Evolutionary conservation across 2,113 vertebrate genomes (phyloP), one percentile per base, ranked within the genome.

Genomic region (Eretmodus cyanostictus): DNA sequence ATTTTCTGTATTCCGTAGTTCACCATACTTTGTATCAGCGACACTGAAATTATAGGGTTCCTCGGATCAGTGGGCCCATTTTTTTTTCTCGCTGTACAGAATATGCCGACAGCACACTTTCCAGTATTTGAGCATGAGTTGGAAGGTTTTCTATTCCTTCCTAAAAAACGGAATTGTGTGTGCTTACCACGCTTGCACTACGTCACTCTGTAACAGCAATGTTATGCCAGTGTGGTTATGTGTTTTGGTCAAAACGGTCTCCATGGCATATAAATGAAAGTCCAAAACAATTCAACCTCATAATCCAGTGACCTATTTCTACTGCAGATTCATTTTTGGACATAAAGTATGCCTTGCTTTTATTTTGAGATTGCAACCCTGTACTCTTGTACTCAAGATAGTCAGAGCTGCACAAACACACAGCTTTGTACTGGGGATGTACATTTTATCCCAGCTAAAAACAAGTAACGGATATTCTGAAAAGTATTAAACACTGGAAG

Each of bases 101-200:
- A 92, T 89, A 90, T 93, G 91, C 88, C 47, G 76, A 92, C 87
- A 91, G 84, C 90, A 95, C 87, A 94, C 93, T 96, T 95, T 95
- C 93, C 92, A 94, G 81, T 53, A 91, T 90, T 92, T 42, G 47
- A 91, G 84, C 68, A 54, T 45, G 84, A 57, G 87, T 83, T 90
- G 83, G 79, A 92, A 42, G 76, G 89, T 84, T 81, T 82, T 76
- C 24, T 11, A 91, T 90, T 91, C 66, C 93, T 87, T 93, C 85
- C 91, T 90, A 59, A 89, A 86, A 80, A 71, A 86, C 78, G 89
- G 91, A 96, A 92, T 53, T 86, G 87, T 86, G 87, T 86, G 82
- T 85, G 87, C 92, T 93, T 73, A 89, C 90, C 88, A 81, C 89
- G 83, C 66, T 89, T 29, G 68, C 83, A 89, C 83, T 61, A 89